Evolutionary conservation across 2,797 vertebrate genomes (phyloP), one percentile per base, ranked within the genome.

Genomic region (Argyrosomus regius): DNA sequence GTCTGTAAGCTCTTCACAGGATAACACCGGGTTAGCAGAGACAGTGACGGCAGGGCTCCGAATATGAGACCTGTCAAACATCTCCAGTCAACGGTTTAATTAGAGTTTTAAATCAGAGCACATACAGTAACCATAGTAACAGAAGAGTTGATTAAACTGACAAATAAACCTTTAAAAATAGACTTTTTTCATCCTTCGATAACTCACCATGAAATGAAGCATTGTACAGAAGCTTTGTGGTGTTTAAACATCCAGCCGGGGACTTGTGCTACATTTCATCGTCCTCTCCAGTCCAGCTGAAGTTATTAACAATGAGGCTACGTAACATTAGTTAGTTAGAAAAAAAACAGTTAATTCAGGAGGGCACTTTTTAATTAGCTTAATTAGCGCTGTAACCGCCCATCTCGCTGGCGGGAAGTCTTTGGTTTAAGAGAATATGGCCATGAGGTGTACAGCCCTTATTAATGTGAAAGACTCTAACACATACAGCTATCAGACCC

Each of bases 351-450:
- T 59, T 72, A 83, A 82, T 71, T 61, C 28, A 74, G 64, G 28
- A 49, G 54, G 66, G 41, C 35, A n/a, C 8, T 49, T 78, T 75
- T 72, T 82, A 88, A 84, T 84, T 64, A 87, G 80, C 62, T 83
- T 83, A 77, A 85, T 79, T 83, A 83, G 78, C 3, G 28, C 46
- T 4, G 24, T 1, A 43, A 7, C 60, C 50, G 6, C 63, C 80
- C 75, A 20, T 65, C 50, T 52, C 5, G 35, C 82, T 68, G 45
- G 26, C 3, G 59, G 80, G 63, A 39, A 65, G 61, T 68, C 20
- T 84, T 2, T 45, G 61, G 39, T 78, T 18, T 48, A 66, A 77
- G 67, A 68, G 46, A 57, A 22, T 35, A 3, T 46, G 14, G 12
- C 56, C 64, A 69, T 16, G 57, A 76, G 73, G 66, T 28, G 12